These are phyloP conservation scores for Mixornis gularis DNA, from an alignment of 2,113 vertebrate genomes.

Conservation along the genomic window DNA sequence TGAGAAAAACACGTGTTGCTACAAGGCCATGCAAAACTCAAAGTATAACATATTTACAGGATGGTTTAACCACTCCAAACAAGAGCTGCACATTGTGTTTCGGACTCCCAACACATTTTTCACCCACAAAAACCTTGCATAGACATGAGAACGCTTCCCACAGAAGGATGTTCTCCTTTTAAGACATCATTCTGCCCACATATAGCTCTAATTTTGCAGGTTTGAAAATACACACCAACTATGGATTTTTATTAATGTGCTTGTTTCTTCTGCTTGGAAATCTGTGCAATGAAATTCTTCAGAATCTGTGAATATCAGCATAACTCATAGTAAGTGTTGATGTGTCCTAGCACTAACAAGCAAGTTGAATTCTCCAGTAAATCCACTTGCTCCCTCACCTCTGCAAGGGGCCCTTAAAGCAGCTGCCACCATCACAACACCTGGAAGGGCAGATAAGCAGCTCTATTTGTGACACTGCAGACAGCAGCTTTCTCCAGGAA, in stretches of 20 bases:
- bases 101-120: background rate
- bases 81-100: background rate
- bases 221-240: background rate
- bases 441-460: constrained; percentile 55
- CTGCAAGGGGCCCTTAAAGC: constrained; percentile 10
- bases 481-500: constrained; percentile 58
- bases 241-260: background rate
- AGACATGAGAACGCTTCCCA: background rate
- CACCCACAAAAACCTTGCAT: background rate
- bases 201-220: background rate
- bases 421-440: constrained; percentile 53
- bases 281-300: background rate
- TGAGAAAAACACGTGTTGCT: background rate
- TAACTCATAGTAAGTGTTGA: background rate
- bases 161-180: background rate
- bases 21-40: background rate
- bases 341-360: background rate
- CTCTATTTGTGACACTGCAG: constrained; percentile 32
- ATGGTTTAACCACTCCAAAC: background rate
- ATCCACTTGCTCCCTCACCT: background rate
- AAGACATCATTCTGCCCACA: background rate
- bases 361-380: background rate
- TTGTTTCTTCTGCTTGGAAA: background rate
- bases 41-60: background rate
- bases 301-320: background rate